Percentiles rank a stretch among this genome's conserved stretches.
Evolutionary conservation across 2,888 invertebrate genomes (phyloP).

Genomic region (Adelphocoris suturalis): DNA sequence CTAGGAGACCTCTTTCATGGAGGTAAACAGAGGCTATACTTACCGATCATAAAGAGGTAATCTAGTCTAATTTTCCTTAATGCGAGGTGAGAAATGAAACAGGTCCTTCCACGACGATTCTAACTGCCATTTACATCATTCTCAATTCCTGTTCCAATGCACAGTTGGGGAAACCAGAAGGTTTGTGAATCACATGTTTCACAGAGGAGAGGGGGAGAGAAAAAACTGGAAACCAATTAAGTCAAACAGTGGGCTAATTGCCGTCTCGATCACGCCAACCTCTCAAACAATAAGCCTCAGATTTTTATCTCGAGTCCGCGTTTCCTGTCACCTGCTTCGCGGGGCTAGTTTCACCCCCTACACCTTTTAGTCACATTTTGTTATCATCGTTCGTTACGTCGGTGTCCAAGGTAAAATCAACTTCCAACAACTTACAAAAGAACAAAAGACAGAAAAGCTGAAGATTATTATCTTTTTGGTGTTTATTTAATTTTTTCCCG

Average conservation of each 20-base stretch:
- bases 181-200: conserved; percentile 6
- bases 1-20: no score
- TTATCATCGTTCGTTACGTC: conserved; percentile 11
- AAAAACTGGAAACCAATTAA: conserved; percentile 54
- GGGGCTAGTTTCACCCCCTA: neutral
- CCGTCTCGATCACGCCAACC: conserved; percentile 56
- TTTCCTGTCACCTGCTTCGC: conserved; percentile 58
- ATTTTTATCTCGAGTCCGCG: conserved; percentile 52
- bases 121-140: neutral
- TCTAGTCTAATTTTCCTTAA: no score
- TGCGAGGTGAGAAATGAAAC: no score
- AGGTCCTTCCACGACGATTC: no score
- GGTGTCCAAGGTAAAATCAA: conserved; percentile 9
- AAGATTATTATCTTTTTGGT: neutral
- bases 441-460: conserved; percentile 6
- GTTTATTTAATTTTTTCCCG: neutral
- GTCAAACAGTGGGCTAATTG: conserved; percentile 57
- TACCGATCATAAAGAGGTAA: no score
- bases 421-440: neutral
- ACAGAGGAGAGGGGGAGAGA: neutral
- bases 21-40: no score
- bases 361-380: conserved; percentile 39
- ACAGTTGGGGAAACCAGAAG: neutral
- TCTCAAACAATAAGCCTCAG: conserved; percentile 51
- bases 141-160: neutral